Evolutionary conservation across 2,888 invertebrate genomes (phyloP), one percentile per base, ranked within the genome.

Genomic region (Conus canariensis): DNA sequence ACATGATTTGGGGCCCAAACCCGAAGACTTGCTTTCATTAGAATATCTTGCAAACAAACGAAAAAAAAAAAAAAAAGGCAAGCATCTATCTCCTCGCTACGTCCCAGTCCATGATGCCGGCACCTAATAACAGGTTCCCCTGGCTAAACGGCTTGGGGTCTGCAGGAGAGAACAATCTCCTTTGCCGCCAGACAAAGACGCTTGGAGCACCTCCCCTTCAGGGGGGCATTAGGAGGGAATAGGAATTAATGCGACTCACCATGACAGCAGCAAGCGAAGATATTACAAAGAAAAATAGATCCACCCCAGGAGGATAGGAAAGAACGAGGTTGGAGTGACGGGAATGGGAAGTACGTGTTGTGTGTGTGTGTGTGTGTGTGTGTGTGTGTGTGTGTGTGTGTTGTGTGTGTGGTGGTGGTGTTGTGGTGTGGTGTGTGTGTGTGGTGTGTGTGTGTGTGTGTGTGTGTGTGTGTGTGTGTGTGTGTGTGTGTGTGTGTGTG

Each of bases 371-470:
- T n/a, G n/a, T 22, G 74, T n/a, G 19, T 74, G 74, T 19, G 74
- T 74, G n/a, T 74, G 74, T 74, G 74, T 74, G 74, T 74, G 74
- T 22, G 74, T 74, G 74, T 74, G 74, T 74, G 74, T 3, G 74
- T n/a, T 3, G 74, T n/a, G n/a, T 3, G 74, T 74, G n/a, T 3
- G 19, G 74, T 6, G 74, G n/a, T n/a, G n/a, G n/a, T n/a, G n/a
- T n/a, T 74, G 74, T 5, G 74, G 74, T 74, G 7, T 74, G 74
- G 74, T 74, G 16, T n/a, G n/a, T 22, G 74, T n/a, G 19, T 74
- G 74, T 19, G 74, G n/a, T 74, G 74, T 74, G 74, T 74, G 74
- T 74, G 74, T 22, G 74, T 74, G 74, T 74, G 74, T 74, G 74
- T 3, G 74, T n/a, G 74, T 3, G 74, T n/a, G n/a, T 3, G 74